Evolutionary conservation across 2,113 vertebrate genomes (phyloP).

Genomic region (Leptobrachium ailaonicum): DNA sequence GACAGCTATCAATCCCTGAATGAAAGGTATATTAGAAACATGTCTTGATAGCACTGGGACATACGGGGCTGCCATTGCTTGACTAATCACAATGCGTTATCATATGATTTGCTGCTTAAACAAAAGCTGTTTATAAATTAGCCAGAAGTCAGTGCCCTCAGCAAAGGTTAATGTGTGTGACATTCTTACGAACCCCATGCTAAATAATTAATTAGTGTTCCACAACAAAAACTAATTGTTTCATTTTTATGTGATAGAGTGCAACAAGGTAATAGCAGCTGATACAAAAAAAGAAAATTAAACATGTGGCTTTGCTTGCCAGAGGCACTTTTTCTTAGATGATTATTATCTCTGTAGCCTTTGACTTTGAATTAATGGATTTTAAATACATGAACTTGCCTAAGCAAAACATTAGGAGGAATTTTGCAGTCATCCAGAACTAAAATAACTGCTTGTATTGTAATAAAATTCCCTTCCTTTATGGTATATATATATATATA

Average conservation of each 20-base stretch:
- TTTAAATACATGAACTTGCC: constrained; percentile 50
- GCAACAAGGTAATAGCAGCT: constrained; percentile 51
- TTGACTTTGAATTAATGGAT: constrained; percentile 55
- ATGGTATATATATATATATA: background rate
- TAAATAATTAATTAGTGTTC: constrained; percentile 60
- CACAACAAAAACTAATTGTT: constrained; percentile 57
- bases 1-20: constrained; percentile 20
- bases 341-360: constrained; percentile 47
- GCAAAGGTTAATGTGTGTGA: constrained; percentile 50
- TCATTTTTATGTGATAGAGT: constrained; percentile 58
- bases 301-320: constrained; percentile 41
- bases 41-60: constrained; percentile 28
- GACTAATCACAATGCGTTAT: constrained; percentile 43
- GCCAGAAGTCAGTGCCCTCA: constrained; percentile 42
- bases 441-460: background rate
- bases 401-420: constrained; percentile 27
- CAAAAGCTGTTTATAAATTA: constrained; percentile 21
- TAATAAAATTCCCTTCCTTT: background rate
- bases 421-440: constrained; percentile 32
- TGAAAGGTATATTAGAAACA: constrained; percentile 31
- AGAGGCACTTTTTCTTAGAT: constrained; percentile 33
- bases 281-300: constrained; percentile 56
- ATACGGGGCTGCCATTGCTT: constrained; percentile 35
- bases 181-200: constrained; percentile 46
- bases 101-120: constrained; percentile 32